Evolutionary conservation across 2,797 vertebrate genomes (phyloP).

Genomic region (Peromyscus eremicus): DNA sequence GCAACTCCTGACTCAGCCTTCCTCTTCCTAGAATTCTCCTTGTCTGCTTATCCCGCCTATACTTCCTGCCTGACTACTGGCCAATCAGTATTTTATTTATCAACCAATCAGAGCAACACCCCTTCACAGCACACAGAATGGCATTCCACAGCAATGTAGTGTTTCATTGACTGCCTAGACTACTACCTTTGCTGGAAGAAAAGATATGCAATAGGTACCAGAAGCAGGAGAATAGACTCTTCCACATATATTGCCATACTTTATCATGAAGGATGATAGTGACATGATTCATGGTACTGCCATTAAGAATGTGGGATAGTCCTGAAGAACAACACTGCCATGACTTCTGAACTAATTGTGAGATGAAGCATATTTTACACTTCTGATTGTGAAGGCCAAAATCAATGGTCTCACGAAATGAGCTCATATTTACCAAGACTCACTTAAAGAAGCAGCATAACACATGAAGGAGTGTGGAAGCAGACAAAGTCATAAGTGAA

Average conservation of each 20-base stretch:
- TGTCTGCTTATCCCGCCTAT: too few relatives aligned
- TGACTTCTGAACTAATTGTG: slow-evolving; percentile 89
- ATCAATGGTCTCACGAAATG: slow-evolving; percentile 87
- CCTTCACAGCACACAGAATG: too few relatives aligned
- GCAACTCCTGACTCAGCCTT: too few relatives aligned
- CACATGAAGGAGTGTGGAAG: slow-evolving; percentile 82
- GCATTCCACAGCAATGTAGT: slow-evolving; percentile 81
- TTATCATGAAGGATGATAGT: slow-evolving; percentile 90
- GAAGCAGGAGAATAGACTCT: slow-evolving; percentile 89
- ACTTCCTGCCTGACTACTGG: too few relatives aligned
- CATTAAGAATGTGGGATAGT: background rate
- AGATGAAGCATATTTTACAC: slow-evolving; percentile 84
- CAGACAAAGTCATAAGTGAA: background rate
- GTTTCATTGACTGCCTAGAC: slow-evolving; percentile 90
- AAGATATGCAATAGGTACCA: slow-evolving; percentile 89
- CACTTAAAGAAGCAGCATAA: slow-evolving; percentile 87
- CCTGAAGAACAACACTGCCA: background rate
- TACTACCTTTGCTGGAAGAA: slow-evolving; percentile 89
- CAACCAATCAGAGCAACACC: too few relatives aligned
- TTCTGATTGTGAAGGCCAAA: slow-evolving; percentile 83
- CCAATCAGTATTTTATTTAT: too few relatives aligned
- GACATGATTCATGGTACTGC: slow-evolving; percentile 85
- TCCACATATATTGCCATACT: slow-evolving; percentile 90
- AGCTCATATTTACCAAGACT: slow-evolving; percentile 84
- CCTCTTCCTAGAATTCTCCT: too few relatives aligned